Evolutionary conservation across 2,888 invertebrate species (phyloP), one percentile per base, ranked within the genome.

Genomic region (Dendrolimus houi): DNA sequence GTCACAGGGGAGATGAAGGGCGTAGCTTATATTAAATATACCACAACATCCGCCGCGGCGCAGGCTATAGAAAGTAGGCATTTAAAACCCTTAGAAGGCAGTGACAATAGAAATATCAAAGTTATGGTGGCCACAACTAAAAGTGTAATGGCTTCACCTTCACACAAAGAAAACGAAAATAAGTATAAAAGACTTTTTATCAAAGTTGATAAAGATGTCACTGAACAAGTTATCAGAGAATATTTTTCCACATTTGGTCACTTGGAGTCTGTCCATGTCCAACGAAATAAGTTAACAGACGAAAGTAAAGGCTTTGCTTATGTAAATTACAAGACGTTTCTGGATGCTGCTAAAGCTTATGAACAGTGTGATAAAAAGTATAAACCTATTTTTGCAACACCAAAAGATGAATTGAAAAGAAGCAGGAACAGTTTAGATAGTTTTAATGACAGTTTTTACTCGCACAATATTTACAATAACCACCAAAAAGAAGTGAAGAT

Each of bases 31-130:
- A 95, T 98, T 10, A 98, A 98, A 79, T 98, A 94, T 83, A 91
- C 93, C 0, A 98, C 97, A 88, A 97, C 98, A 0, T 97, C 98
- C 0, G 96, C 97, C 74, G 98, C 98, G 2, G 98, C 98, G 7
- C 89, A 92, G 56, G 98, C 98, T 1, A 93, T 98, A 71, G 96
- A 97, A 80, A 95, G 95, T 67, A 94, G 98, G 93, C 95, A 97
- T 81, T 94, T 95, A 29, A 94, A 93, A 79, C 92, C 92, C 57
- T 88, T 98, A 60, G 93, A 93, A n/a, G 29, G 3, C 6, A 92
- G 93, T 59, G 92, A 93, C 55, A 93, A 93, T 54, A 94, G 96
- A 72, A 95, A 96, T 8, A 92, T 98, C 7, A 97, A 98, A 93
- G 98, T 98, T 56, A 94, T 97, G 92, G 94, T 97, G 62, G 97